Percentiles rank a stretch among this genome's conserved stretches.
These are phyloP conservation scores for Diplolepis rosae DNA, from an alignment of 2,888 invertebrate species.

Conservation along the genomic window DNA sequence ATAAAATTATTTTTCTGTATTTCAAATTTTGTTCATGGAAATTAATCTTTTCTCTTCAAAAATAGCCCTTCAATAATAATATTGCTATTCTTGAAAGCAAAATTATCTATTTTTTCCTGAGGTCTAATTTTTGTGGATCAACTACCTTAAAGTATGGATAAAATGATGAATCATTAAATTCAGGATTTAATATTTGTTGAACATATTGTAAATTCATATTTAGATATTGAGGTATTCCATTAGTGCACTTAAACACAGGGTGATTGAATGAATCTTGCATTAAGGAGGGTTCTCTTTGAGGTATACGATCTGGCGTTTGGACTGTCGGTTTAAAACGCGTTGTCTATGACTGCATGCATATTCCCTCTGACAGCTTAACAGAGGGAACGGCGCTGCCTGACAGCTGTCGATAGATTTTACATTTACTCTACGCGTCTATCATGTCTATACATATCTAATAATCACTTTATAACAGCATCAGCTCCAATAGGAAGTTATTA, in stretches of 20 bases:
- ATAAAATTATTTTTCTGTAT: too few species aligned
- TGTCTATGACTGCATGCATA: constrained; percentile 4
- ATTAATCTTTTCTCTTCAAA: too few species aligned
- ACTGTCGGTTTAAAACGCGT: constrained; percentile 36
- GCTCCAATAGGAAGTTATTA: neutral
- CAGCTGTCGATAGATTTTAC: constrained; percentile 44
- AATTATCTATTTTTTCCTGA: too few species aligned
- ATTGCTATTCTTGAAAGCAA: too few species aligned
- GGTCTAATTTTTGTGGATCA: too few species aligned
- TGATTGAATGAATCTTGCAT: constrained; percentile 25
- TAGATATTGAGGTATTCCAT: constrained; percentile 23
- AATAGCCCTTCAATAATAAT: too few species aligned
- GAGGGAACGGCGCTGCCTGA: constrained; percentile 38
- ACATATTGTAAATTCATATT: neutral
- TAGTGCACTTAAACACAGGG: constrained; percentile 4
- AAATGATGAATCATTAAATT: too few species aligned
- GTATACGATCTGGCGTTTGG: neutral
- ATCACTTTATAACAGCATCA: constrained; percentile 7
- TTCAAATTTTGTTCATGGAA: too few species aligned
- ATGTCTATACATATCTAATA: neutral
- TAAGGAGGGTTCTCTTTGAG: constrained; percentile 15
- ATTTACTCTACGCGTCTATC: neutral
- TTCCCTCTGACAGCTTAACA: constrained; percentile 40
- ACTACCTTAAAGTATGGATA: too few species aligned
- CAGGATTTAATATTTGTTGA: neutral